These are phyloP conservation scores for Dasysyrphus albostriatus DNA, from an alignment of 2,888 invertebrate species.

Conservation along the genomic window DNA sequence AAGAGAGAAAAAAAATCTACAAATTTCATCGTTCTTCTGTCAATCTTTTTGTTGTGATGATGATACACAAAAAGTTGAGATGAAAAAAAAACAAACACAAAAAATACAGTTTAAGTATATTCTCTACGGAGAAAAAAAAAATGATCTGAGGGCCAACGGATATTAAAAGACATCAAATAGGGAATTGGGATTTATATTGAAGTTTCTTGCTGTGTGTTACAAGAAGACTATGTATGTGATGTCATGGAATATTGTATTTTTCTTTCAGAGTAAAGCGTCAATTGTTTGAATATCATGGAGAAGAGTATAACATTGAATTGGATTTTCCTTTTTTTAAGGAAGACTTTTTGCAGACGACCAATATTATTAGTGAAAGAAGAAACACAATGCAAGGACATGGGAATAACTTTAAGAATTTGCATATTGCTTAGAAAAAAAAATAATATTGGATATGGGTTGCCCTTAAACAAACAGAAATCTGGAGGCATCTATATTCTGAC, in stretches of 20 bases:
- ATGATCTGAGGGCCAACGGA: slow-evolving; percentile 55
- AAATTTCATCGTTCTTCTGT: background rate
- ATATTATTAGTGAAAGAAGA: background rate
- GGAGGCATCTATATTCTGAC: no score
- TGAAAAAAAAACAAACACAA: background rate
- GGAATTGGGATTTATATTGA: slow-evolving; percentile 31
- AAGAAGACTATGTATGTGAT: background rate
- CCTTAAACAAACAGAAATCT: background rate
- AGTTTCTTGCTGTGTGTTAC: slow-evolving; percentile 43
- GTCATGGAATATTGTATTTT: slow-evolving; percentile 29
- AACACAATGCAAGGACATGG: background rate
- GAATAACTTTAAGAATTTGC: background rate
- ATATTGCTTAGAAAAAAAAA: background rate
- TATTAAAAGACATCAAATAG: slow-evolving; percentile 57
- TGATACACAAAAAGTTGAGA: slow-evolving; percentile 18
- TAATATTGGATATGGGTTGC: background rate
- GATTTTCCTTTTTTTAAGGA: slow-evolving; percentile 11
- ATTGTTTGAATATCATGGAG: slow-evolving; percentile 21
- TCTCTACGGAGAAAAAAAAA: slow-evolving; percentile 37
- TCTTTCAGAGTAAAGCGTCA: slow-evolving; percentile 11
- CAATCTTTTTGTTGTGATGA: slow-evolving; percentile 7
- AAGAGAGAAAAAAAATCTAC: background rate
- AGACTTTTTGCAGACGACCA: background rate
- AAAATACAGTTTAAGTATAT: background rate
- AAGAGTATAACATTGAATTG: slow-evolving; percentile 4